Percentiles rank a stretch among this genome's conserved stretches.
Evolutionary conservation across 1,140 invertebrate species (phyloP).

Genomic region (Diachasma alloeum): DNA sequence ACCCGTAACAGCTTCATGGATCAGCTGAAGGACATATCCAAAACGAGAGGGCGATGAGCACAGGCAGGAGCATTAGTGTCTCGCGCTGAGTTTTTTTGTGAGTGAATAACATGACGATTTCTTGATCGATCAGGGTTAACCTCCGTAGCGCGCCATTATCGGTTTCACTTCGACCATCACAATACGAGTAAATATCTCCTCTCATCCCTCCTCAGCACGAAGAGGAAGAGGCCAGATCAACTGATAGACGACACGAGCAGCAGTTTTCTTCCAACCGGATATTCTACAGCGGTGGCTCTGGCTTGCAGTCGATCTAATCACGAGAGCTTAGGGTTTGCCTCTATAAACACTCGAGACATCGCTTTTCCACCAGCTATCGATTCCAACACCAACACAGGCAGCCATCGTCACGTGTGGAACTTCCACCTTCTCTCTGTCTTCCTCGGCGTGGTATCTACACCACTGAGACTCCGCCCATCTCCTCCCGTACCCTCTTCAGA

Average conservation of each 20-base stretch:
- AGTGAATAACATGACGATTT: neutral
- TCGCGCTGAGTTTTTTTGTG: too few species aligned
- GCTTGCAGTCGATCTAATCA: neutral
- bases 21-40: too few species aligned
- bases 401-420: neutral
- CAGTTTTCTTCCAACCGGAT: neutral
- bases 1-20: too few species aligned
- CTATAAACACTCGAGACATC: neutral
- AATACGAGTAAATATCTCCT: neutral
- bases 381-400: neutral
- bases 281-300: neutral
- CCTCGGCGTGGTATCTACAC: neutral
- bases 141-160: neutral
- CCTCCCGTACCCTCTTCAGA: neutral
- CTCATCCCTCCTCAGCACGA: neutral
- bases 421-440: neutral
- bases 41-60: too few species aligned
- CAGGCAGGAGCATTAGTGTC: too few species aligned
- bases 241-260: neutral
- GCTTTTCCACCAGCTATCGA: neutral
- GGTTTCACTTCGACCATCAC: neutral
- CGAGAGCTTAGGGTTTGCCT: neutral
- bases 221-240: neutral
- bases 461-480: neutral
- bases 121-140: neutral